Base-by-base conservation (phyloP, 2,113 vertebrate species). In the Etheostoma spectabile region DNA sequence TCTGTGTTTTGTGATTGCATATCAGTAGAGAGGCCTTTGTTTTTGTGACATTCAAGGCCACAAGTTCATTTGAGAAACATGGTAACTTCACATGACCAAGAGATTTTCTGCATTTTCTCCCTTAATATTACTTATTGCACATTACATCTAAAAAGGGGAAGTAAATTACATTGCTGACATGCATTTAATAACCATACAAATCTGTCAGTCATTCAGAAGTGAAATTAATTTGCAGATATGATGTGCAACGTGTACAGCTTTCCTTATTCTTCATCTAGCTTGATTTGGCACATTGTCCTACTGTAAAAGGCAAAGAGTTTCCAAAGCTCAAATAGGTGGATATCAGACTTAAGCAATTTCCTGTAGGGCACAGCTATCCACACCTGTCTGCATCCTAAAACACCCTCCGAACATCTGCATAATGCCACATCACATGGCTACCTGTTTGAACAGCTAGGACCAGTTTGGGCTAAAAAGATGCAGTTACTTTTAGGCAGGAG, bases 281-380 rank as follows among this genome's bases (percentile, higher is more conserved):
- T 18, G 22, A 85, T 88, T 90, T 91, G 90, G 88, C 89, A 89
- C 83, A n/a, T 46, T 33, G 65, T 80, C 55, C 77, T 67, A 51
- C 67, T 64, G 33, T 61, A 73, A 88, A 89, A 83, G 87, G 83
- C 83, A 79, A 87, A 82, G 19, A 51, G 35, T 79, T 88, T 76
- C 45, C 24, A 60, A 73, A 76, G 65, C 68, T 74, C 16, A 30
- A 51, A 75, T 8, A 70, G 51, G 35, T 56, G 71, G 38, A 46
- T 38, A 63, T 78, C 51, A 74, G 59, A 84, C 60, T 76, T 21
- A 60, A 56, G 38, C 56, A 66, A 49, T 11, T 24, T 24, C 66
- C 57, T 74, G n/a, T 56, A 59, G 74, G 66, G 62, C 52, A 71
- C 56, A 73, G 27, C 38, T 71, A 62, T 78, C 49, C 35, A 63